These are phyloP conservation scores for Linnaemya vulpina DNA, from an alignment of 2,888 invertebrate genomes.

Conservation along the genomic window DNA sequence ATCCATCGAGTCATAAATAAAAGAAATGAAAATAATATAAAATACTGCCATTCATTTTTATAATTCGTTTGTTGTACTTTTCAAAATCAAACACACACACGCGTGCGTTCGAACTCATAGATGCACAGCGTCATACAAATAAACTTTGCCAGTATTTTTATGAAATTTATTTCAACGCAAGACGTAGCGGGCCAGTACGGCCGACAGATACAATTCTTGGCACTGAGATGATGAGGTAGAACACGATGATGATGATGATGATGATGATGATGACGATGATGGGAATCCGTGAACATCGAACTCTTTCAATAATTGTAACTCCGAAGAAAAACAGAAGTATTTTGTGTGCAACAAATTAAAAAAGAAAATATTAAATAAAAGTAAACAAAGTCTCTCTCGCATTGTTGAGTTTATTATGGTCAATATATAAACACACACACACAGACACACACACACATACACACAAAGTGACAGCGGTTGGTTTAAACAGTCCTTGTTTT, in stretches of 20 bases:
- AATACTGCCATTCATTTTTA: slow-evolving; percentile 74
- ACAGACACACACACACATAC: not conserved
- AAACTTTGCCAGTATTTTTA: slow-evolving; percentile 36
- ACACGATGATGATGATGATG: not conserved
- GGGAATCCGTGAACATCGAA: slow-evolving; percentile 60
- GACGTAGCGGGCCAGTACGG: slow-evolving; percentile 18
- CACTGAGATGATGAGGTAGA: slow-evolving; percentile 14
- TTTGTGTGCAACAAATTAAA: too few relatives aligned
- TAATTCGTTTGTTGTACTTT: slow-evolving; percentile 68
- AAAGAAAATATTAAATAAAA: not conserved
- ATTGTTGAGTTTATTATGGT: slow-evolving; percentile 48
- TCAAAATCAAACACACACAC: not conserved
- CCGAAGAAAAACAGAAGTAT: slow-evolving; percentile 50
- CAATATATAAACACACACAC: slow-evolving; percentile 18
- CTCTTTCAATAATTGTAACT: slow-evolving; percentile 60
- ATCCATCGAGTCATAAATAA: slow-evolving; percentile 54
- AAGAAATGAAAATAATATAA: slow-evolving; percentile 68
- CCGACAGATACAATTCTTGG: slow-evolving; percentile 18
- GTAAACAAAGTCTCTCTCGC: slow-evolving; percentile 26
- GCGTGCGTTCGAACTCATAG: not conserved
- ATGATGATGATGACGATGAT: slow-evolving; percentile 34
- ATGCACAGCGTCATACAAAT: slow-evolving; percentile 8
- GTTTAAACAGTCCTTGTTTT: not conserved
- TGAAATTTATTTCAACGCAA: slow-evolving; percentile 48
- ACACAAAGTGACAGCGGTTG: slow-evolving; percentile 6